Base-by-base conservation (phyloP, 2,888 invertebrate genomes). In the Noctua comes region DNA sequence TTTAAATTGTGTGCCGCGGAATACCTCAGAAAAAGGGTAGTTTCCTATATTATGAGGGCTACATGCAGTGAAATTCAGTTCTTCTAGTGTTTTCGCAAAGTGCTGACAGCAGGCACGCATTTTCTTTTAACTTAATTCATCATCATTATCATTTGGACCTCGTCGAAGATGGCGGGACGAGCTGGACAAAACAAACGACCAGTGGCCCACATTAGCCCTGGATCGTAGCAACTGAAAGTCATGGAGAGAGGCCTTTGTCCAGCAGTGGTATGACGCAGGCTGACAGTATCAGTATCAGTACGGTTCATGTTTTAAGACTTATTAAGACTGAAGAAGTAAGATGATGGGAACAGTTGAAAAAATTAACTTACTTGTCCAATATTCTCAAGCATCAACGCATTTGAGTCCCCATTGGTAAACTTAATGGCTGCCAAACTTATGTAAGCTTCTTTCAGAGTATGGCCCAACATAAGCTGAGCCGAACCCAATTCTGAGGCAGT, bases 341-440 rank as follows among this genome's bases (percentile, higher is more conserved):
- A 57, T 6, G 27, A 27, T 27, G 27, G 27, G 8, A 62, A 31
- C 36, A 65, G 24, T 57, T 57, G 6, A 40, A 54, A 7, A 69
- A 31, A 43, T 24, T n/a, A 40, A 76, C 80, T 79, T 89, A 96
- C 97, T 93, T 96, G 94, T 3, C 95, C 96, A 84, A 97, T 94
- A 90, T 95, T 96, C 83, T 97, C 97, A 40, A 96, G 91, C 11
- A 97, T 95, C 87, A 97, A 90, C 7, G 97, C 96, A 90, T 96
- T 96, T 7, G 96, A 96, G 66, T 97, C 96, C 7, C 97, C 97
- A 84, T 96, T 97, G 8, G 95, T 94, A 73, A 97, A 97, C 83
- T 96, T 97, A 4, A 97, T 93, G 31, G 96, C 96, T 1, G 97
- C 97, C 7, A 97, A 86, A 0, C 95, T 94, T 70, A 97, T 96